Percentiles rank a stretch among this genome's conserved stretches.
These are phyloP conservation scores for Anas bahamensis DNA, from an alignment of 2,797 vertebrate species.

Conservation along the genomic window DNA sequence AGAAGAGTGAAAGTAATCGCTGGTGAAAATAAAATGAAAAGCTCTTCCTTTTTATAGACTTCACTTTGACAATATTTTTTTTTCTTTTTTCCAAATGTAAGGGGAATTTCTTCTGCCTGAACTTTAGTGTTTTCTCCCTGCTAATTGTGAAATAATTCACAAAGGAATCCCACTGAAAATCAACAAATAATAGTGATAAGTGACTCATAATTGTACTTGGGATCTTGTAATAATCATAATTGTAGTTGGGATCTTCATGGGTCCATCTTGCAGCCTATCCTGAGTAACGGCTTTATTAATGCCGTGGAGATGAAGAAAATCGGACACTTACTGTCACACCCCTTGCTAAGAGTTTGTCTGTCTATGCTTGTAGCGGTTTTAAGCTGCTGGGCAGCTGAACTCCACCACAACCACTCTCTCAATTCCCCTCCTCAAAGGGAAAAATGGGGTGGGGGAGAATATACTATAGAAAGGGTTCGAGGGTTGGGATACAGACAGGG, in stretches of 20 bases:
- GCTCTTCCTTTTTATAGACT: neutral
- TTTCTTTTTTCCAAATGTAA: neutral
- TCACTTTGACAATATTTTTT: neutral
- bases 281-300: neutral
- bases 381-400: too few species aligned
- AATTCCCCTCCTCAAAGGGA: too few species aligned
- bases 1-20: neutral
- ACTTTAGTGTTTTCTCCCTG: neutral
- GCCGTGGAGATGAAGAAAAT: neutral
- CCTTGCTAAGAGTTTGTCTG: neutral
- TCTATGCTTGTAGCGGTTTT: neutral
- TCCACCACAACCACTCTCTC: too few species aligned
- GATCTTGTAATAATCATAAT: neutral
- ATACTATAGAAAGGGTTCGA: too few species aligned
- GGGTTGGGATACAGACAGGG: too few species aligned
- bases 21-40: neutral
- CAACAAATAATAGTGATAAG: neutral
- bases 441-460: too few species aligned
- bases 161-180: neutral
- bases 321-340: neutral
- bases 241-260: neutral
- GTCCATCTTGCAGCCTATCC: neutral
- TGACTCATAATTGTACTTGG: neutral
- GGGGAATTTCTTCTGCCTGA: neutral
- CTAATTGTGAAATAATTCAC: neutral